Conservation (phyloP, 2,113 vertebrate species). For the Forbesichthys papilliferus region DNA sequence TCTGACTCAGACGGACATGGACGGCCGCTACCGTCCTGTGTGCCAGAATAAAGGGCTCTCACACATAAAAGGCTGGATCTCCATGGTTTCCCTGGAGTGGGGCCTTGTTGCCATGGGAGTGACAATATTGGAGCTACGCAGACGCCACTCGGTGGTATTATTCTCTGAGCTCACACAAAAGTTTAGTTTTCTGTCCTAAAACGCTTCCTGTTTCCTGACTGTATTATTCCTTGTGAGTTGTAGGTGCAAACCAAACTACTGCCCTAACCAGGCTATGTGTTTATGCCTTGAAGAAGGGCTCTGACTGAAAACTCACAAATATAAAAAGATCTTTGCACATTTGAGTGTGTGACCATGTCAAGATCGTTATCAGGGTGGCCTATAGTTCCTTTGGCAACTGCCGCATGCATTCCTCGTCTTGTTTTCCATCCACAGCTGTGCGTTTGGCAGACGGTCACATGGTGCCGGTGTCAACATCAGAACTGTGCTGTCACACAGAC, state of each 20-base stretch:
- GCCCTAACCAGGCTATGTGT: too few species aligned
- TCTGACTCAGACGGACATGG: conserved; percentile 55
- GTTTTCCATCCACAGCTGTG: not conserved
- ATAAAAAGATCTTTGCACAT: too few species aligned
- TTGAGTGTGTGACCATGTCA: not conserved
- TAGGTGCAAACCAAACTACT: not conserved
- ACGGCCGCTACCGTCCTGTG: conserved; percentile 57
- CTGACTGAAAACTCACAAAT: too few species aligned
- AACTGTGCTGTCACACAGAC: conserved; percentile 6
- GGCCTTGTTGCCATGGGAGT: conserved; percentile 75
- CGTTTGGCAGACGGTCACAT: conserved; percentile 13
- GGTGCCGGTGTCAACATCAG: conserved; percentile 1
- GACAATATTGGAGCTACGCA: conserved; percentile 38
- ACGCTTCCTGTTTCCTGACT: not conserved
- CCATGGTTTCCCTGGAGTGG: conserved; percentile 70
- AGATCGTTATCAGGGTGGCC: not conserved
- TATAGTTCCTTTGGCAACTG: not conserved
- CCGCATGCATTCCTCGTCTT: not conserved
- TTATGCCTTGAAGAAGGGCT: too few species aligned
- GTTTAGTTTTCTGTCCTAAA: conserved; percentile 9
- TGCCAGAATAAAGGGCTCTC: conserved; percentile 74
- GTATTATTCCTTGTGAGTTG: not conserved
- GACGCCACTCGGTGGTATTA: conserved; percentile 25
- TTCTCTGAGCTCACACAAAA: conserved; percentile 36
- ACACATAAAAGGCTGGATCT: conserved; percentile 76